Percentiles rank a stretch among this genome's conserved stretches.
Evolutionary conservation across 2,113 vertebrate species (phyloP).

Genomic region (Arvicanthis niloticus): DNA sequence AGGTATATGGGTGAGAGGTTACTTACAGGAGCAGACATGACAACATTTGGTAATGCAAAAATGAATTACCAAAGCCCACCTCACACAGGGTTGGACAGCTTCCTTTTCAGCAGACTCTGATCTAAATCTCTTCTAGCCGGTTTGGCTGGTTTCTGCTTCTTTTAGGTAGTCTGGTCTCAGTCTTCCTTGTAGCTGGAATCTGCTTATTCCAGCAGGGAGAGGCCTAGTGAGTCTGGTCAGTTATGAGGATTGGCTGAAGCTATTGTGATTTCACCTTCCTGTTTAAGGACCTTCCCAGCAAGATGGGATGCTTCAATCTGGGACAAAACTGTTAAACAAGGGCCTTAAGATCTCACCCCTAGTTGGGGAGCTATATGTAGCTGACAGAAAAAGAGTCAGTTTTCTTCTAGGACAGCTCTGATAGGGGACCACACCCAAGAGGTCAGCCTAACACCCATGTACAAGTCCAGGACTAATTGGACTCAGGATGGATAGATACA

Average conservation of each 20-base stretch:
- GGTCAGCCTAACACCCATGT: too few species aligned
- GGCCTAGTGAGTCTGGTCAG: not conserved
- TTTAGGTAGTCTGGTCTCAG: not conserved
- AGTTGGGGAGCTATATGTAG: not conserved
- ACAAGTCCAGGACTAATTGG: not conserved
- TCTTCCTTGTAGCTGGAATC: not conserved
- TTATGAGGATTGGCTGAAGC: not conserved
- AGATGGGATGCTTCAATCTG: not conserved
- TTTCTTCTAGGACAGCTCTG: not conserved
- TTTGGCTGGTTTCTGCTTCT: not conserved
- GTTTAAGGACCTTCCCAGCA: not conserved
- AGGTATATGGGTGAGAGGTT: not conserved
- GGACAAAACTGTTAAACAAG: not conserved
- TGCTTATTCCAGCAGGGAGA: not conserved
- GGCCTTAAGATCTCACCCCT: not conserved
- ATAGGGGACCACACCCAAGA: not conserved
- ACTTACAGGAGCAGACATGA: not conserved
- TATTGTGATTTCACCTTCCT: not conserved
- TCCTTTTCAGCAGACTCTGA: not conserved
- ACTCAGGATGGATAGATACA: not conserved
- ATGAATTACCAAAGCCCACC: not conserved
- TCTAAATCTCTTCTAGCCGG: not conserved
- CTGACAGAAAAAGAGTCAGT: not conserved
- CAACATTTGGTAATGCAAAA: too few species aligned
- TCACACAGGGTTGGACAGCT: too few species aligned